Evolutionary conservation across 2,113 vertebrate species (phyloP).

Genomic region (Aramus guarauna): DNA sequence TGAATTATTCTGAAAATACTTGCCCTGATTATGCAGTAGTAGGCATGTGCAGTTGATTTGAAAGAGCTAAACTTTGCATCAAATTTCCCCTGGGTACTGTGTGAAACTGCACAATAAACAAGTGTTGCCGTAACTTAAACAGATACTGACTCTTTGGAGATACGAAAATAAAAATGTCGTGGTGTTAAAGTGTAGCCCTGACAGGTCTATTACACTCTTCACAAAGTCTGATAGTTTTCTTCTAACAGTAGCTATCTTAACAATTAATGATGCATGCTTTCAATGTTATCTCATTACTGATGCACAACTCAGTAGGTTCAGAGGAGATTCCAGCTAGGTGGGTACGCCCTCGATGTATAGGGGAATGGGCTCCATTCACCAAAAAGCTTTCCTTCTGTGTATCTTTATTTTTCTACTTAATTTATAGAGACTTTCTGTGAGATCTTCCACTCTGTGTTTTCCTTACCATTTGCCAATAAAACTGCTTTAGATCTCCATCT

Average conservation of each 20-base stretch:
- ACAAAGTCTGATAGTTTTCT: background rate
- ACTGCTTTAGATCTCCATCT: background rate
- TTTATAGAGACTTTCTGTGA: background rate
- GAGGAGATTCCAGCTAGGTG: background rate
- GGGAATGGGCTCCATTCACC: background rate
- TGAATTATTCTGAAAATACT: background rate
- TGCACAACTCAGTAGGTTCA: background rate
- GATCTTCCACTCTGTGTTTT: background rate
- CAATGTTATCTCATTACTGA: background rate
- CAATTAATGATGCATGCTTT: conserved; percentile 4
- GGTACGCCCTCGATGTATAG: accelerated
- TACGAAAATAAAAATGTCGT: conserved; percentile 7
- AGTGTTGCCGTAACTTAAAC: conserved; percentile 27
- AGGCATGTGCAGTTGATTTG: background rate
- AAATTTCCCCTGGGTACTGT: conserved; percentile 15
- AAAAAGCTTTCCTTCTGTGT: background rate
- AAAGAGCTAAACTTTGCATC: conserved; percentile 14
- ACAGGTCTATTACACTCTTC: conserved; percentile 10
- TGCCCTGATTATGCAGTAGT: background rate
- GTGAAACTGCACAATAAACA: conserved; percentile 29
- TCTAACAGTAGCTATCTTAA: background rate
- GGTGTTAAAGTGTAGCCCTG: background rate
- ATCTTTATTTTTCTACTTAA: background rate
- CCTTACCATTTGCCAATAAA: background rate
- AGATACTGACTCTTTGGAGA: background rate